A percentile compares a stretch with the other conserved stretches of the same genome.
Evolutionary conservation across 2,113 vertebrate species (phyloP).

Genomic region (Lagenorhynchus albirostris): DNA sequence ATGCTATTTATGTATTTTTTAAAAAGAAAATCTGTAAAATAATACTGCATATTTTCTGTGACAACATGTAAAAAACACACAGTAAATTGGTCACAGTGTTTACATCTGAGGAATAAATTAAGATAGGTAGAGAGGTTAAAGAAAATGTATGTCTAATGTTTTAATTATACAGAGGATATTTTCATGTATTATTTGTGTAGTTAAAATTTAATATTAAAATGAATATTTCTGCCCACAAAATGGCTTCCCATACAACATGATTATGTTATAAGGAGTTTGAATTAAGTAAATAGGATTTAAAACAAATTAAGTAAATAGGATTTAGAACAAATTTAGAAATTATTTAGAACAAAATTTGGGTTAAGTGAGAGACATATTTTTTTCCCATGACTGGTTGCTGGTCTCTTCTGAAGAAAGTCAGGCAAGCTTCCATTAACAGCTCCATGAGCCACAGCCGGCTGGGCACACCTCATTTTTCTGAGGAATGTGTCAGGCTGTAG

Average conservation of each 20-base stretch:
- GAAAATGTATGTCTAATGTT: background rate
- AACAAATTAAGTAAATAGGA: too few relatives aligned
- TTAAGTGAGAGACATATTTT: background rate
- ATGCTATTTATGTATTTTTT: background rate
- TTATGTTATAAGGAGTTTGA: background rate
- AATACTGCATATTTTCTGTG: background rate
- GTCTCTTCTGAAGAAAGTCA: background rate
- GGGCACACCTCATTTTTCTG: background rate
- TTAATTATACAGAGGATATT: conserved; percentile 1
- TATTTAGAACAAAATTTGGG: background rate
- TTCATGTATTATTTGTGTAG: background rate
- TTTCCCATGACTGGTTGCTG: background rate
- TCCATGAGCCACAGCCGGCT: background rate
- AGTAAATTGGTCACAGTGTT: background rate
- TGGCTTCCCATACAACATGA: background rate
- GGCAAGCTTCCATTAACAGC: background rate
- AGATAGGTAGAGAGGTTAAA: background rate
- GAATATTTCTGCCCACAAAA: conserved; percentile 1
- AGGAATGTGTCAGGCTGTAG: background rate
- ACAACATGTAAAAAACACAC: background rate
- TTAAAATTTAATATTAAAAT: conserved; percentile 60
- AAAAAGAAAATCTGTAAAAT: background rate
- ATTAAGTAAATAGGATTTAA: background rate
- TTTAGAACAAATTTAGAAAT: background rate
- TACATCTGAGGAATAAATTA: background rate